Conservation (phyloP, 2,888 invertebrate genomes). For the Meteorus colon region DNA sequence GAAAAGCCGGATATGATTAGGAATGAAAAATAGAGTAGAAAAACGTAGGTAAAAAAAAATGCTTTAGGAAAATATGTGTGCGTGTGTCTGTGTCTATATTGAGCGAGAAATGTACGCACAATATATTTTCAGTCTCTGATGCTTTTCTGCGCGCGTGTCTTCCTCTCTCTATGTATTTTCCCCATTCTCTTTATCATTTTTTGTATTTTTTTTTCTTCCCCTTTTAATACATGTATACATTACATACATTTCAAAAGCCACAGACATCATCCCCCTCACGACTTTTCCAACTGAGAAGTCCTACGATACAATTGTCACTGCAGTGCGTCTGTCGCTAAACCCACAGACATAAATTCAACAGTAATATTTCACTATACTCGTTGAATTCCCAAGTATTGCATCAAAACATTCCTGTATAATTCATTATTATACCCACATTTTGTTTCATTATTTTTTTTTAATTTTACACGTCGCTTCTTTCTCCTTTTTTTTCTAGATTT, state of each 20-base stretch:
- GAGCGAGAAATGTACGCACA: background rate
- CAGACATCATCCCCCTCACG: background rate
- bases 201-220: background rate
- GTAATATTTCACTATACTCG: background rate
- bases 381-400: constrained; percentile 46
- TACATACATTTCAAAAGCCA: background rate
- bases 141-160: background rate
- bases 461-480: background rate
- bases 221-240: background rate
- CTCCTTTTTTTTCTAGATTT: background rate
- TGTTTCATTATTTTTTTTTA: background rate
- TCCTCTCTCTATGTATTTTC: background rate
- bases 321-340: background rate
- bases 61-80: background rate
- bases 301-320: constrained; percentile 2
- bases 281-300: background rate
- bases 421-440: constrained; percentile 17
- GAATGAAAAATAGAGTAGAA: background rate
- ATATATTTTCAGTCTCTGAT: background rate
- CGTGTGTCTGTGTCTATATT: background rate
- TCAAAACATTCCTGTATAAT: constrained; percentile 39
- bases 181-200: background rate
- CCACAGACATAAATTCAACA: background rate
- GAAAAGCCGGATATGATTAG: constrained; percentile 5
- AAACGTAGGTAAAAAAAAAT: background rate